Base-by-base conservation (phyloP, 2,888 invertebrate genomes). In the Stegophylla sp. region DNA sequence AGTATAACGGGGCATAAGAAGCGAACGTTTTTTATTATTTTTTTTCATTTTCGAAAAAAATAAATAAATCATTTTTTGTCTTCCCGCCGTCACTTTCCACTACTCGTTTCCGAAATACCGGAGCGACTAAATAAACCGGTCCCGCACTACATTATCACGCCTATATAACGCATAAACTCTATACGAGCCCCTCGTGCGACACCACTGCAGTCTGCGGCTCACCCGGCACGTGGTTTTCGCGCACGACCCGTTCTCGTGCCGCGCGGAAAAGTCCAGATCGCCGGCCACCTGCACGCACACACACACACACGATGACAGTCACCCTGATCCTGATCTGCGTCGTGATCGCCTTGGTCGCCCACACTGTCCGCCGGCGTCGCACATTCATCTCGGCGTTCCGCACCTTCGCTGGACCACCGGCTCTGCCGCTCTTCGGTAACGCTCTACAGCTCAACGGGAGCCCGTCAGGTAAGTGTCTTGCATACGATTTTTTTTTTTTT, bases 401-500 rank as follows among this genome's bases (percentile, higher is more conserved):
- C 15, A 23, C 67, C 5, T 51, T 87, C 23, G 86, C 87, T 0
- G 85, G 85, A 23, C 87, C 86, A 2, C 82, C 66, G 1, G 85
- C 86, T 0, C 71, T 86, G 63, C 87, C 87, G 1, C 45, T 87
- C n/a, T 83, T 87, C 20, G 87, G 87, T 2, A 87, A 87, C 81
- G 86, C 86, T 2, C 84, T 84, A 51, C 86, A 86, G 77, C 85
- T 87, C n/a, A 85, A 85, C 64, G 86, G 86, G 82, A 85, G 84
- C n/a, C 86, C 85, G 75, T 86, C 86, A 84, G 86, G 87, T 87
- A 84, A 83, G 85, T 83, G 28, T 3, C n/a, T n/a, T 34, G 34
- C 34, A 34, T 7, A 5, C 34, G 34, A 34, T 34, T 5, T 34
- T 34, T 34, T 5, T 34, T 34, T 34, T 34, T 7, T 34, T 34